Percentiles rank a stretch among this genome's conserved stretches.
Evolutionary conservation across 2,888 invertebrate genomes (phyloP).

Genomic region (Synergus gifuensis): DNA sequence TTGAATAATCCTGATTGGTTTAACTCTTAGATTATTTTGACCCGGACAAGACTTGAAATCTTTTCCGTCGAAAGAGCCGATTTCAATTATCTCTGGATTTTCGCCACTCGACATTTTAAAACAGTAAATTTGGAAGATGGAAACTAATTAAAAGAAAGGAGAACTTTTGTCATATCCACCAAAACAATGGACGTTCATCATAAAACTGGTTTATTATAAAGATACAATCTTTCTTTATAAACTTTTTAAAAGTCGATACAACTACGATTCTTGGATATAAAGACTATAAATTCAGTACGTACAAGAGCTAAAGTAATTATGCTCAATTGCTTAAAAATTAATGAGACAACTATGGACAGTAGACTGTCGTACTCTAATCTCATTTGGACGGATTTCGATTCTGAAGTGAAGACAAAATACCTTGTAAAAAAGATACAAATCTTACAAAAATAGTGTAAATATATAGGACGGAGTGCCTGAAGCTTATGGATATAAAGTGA

Average conservation of each 20-base stretch:
- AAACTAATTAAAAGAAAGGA: not conserved
- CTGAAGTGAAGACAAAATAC: constrained; percentile 26
- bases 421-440: constrained; percentile 17
- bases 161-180: not conserved
- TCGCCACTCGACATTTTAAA: not conserved
- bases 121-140: not conserved
- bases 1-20: constrained; percentile 35
- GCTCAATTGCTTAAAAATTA: constrained; percentile 12
- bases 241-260: not conserved
- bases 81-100: not conserved
- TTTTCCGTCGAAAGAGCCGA: not conserved
- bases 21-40: constrained; percentile 12
- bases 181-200: constrained; percentile 35
- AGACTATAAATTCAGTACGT: not conserved
- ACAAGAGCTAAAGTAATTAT: constrained; percentile 20
- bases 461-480: constrained; percentile 39
- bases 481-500: constrained; percentile 23
- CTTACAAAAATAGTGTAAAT: constrained; percentile 38
- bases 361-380: constrained; percentile 30
- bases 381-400: constrained; percentile 40
- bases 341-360: constrained; percentile 13
- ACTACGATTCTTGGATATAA: not conserved
- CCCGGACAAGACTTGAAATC: not conserved
- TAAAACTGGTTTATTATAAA: constrained; percentile 19
- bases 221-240: constrained; percentile 20